A percentile compares a stretch with the other conserved stretches of the same genome.
Evolutionary conservation across 2,797 vertebrate genomes (phyloP).

Genomic region (Cyclura pinguis): DNA sequence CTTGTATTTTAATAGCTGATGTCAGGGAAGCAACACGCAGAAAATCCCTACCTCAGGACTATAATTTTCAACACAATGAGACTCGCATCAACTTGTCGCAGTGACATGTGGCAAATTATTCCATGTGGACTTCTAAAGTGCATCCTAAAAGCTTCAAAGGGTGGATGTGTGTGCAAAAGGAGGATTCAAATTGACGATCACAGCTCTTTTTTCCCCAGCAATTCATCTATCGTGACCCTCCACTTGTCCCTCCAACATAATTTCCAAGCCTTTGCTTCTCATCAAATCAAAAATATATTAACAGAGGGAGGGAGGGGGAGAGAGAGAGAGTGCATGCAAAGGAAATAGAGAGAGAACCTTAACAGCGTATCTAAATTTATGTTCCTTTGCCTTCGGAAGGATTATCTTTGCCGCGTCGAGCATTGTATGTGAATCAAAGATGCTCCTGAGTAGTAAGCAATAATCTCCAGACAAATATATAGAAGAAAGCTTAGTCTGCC

Average conservation of each 20-base stretch:
- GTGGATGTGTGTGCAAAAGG: conserved; percentile 61
- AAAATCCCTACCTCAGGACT: conserved; percentile 82
- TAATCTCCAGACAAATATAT: conserved; percentile 87
- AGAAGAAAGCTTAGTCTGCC: conserved; percentile 82
- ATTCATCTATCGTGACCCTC: conserved; percentile 81
- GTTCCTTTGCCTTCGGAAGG: conserved; percentile 78
- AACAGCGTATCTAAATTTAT: conserved; percentile 80
- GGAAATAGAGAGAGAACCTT: conserved; percentile 38
- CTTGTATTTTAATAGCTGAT: conserved; percentile 85
- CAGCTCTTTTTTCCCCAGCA: conserved; percentile 63
- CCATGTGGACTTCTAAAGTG: conserved; percentile 83
- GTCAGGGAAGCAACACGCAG: conserved; percentile 80
- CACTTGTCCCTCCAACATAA: conserved; percentile 69
- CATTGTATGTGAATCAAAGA: conserved; percentile 83
- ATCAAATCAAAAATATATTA: conserved; percentile 71
- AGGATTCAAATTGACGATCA: conserved; percentile 76
- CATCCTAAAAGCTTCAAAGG: conserved; percentile 82
- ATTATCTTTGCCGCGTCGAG: conserved; percentile 81
- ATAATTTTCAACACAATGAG: conserved; percentile 88
- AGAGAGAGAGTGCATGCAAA: conserved; percentile 31
- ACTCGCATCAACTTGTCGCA: conserved; percentile 80
- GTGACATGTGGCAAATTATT: conserved; percentile 81
- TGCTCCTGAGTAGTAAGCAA: conserved; percentile 76
- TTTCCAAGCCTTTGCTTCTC: conserved; percentile 76
- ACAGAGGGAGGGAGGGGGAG: conserved; percentile 51